Evolutionary conservation across 2,888 invertebrate genomes (phyloP), one percentile per base, ranked within the genome.

Genomic region (Cheilosia grossa): DNA sequence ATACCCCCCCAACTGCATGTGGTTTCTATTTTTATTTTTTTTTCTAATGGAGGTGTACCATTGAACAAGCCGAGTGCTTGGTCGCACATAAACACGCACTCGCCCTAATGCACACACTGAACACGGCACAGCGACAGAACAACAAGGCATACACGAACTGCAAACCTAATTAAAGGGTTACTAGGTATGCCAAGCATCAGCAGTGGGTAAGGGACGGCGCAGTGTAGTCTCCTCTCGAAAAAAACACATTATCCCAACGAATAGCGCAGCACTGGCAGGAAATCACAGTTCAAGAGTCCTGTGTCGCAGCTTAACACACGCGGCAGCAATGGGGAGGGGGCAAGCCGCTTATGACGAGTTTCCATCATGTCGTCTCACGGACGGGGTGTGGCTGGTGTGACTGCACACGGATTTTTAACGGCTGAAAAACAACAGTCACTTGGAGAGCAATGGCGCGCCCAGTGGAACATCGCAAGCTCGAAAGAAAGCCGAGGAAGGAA

Each of bases 201-300:
- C 61, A 44, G 33, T 33, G 17, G 19, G 1, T 15, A 51, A 64
- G 51, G 64, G 33, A 4, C 9, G 3, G 9, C 21, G 40, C 40
- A n/a, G 30, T 13, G 5, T 51, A 51, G 15, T 15, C 47, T 61
- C 61, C 40, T 42, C 51, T 81, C 72, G 81, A 81, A 85, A 81
- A 85, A 80, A 85, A 81, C 75, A 85, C 85, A 85, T 85, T 81
- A 85, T 75, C 70, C 81, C 61, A 75, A 85, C 80, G 66, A 81
- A 81, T 75, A 75, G 75, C 81, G 72, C 80, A 80, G 75, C 66
- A 70, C 75, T 70, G 30, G 70, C 75, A 85, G 85, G 81, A 85
- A 85, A 85, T 85, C 85, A 85, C 81, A 85, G 85, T 85, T 85
- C 85, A 85, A 85, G 85, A 81, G 85, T 85, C 75, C 85, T 85